Base-by-base conservation (phyloP, 2,888 invertebrate species). In the Aproaerema taeniolella region DNA sequence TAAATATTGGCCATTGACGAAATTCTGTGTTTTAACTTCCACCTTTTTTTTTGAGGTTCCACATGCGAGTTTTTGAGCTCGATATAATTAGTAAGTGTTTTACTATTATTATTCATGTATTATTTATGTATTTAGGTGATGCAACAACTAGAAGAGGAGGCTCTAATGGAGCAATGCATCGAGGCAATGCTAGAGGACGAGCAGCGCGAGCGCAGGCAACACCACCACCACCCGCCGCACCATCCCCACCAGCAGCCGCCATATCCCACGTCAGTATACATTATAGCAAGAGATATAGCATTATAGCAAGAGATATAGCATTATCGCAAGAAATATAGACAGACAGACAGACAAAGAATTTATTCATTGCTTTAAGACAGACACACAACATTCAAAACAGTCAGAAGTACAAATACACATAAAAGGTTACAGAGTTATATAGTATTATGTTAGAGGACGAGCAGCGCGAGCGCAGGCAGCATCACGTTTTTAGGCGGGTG, bases 61-160 rank as follows among this genome's bases (percentile, higher is more conserved):
- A n/a, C n/a, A n/a, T n/a, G n/a, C n/a, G n/a, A n/a, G n/a, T n/a
- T n/a, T n/a, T n/a, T n/a, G n/a, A n/a, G n/a, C n/a, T n/a, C n/a
- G n/a, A n/a, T n/a, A n/a, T n/a, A n/a, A n/a, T n/a, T n/a, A n/a
- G n/a, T n/a, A n/a, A n/a, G n/a, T n/a, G n/a, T n/a, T n/a, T n/a
- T n/a, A n/a, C n/a, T n/a, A n/a, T n/a, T n/a, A n/a, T n/a, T n/a
- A n/a, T n/a, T n/a, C n/a, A n/a, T n/a, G n/a, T n/a, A n/a, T n/a
- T 20, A 20, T 20, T 4, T 20, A 20, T 20, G 20, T 20, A 20
- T 20, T 20, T 20, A 95, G 94, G 95, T 95, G 46, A 89, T 95
- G 87, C 93, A 94, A 69, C 92, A 95, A 61, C 67, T 95, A 12
- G 95, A 95, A 63, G 95, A 95, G 60, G 95, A 95, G 60, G 95